Conservation (phyloP, 2,113 vertebrate species). For the Semicossyphus pulcher region DNA sequence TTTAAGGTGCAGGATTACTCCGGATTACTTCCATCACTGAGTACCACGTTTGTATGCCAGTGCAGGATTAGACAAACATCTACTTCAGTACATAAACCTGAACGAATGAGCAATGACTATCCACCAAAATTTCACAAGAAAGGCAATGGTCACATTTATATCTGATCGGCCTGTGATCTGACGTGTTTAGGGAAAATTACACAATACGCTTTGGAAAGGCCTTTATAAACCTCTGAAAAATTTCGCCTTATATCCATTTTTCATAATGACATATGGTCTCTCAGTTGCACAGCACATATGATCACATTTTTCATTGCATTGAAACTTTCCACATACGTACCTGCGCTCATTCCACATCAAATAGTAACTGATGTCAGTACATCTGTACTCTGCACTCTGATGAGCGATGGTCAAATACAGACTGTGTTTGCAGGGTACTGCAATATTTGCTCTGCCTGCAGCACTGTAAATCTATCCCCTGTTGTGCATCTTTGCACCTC, state of each 20-base stretch:
- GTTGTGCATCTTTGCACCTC: slow-evolving; percentile 57
- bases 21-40: background rate
- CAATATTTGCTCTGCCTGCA: slow-evolving; percentile 66
- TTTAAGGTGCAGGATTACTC: slow-evolving; percentile 27
- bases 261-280: background rate
- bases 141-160: background rate
- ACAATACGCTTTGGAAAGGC: background rate
- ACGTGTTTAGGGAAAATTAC: background rate
- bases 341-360: slow-evolving; percentile 41
- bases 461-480: slow-evolving; percentile 42
- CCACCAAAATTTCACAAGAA: background rate
- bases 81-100: background rate
- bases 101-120: background rate
- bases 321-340: slow-evolving; percentile 24
- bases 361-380: slow-evolving; percentile 54
- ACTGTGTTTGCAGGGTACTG: slow-evolving; percentile 53
- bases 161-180: background rate
- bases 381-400: slow-evolving; percentile 28
- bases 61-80: background rate
- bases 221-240: background rate
- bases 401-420: slow-evolving; percentile 50
- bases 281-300: slow-evolving; percentile 8
- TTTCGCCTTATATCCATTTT: background rate
- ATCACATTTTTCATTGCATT: slow-evolving; percentile 24
- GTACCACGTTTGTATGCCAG: background rate